Evolutionary conservation across 2,797 vertebrate species (phyloP), one percentile per base, ranked within the genome.

Genomic region (Geotrypetes seraphini): DNA sequence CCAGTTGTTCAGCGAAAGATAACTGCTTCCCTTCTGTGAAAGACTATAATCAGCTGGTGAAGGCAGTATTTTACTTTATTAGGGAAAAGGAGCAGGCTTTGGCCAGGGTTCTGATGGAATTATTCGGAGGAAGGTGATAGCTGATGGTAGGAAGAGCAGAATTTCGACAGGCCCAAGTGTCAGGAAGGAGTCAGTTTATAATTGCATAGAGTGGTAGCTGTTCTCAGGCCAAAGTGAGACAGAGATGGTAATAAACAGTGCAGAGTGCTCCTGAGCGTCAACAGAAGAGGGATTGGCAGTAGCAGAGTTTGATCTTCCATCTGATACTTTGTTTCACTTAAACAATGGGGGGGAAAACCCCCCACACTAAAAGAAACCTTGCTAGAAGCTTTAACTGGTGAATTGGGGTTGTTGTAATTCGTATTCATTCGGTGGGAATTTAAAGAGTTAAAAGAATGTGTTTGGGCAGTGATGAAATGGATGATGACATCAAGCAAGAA

Each of bases 401-500:
- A 29, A 14, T 19, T 17, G 10, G n/a, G 24, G 39, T 12, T 8
- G 5, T n/a, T 25, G n/a, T n/a, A n/a, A 9, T n/a, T 20, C 12
- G 27, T 20, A 20, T 24, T 24, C 17, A 18, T 15, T 9, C 50
- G 56, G 50, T 49, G 53, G 63, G 62, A 49, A 46, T 48, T 45
- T 31, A 22, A 40, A 60, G 51, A 43, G 53, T 20, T 55, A 36
- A 66, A n/a, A 66, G 63, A 50, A 78, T 84, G 79, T 80, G 79
- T 65, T 57, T 59, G 69, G 83, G 80, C 63, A 63, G 62, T 73
- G 69, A 65, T 68, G 78, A 75, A 62, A 74, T 78, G 72, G 78
- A 83, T 73, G 80, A 86, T 52, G 53, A 89, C 79, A 87, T 75
- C 67, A 19, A 69, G 46, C 79, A 81, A 69, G 73, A 77, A 25